Conservation (phyloP, 2,113 vertebrate species). For the Dermatemys mawii region DNA sequence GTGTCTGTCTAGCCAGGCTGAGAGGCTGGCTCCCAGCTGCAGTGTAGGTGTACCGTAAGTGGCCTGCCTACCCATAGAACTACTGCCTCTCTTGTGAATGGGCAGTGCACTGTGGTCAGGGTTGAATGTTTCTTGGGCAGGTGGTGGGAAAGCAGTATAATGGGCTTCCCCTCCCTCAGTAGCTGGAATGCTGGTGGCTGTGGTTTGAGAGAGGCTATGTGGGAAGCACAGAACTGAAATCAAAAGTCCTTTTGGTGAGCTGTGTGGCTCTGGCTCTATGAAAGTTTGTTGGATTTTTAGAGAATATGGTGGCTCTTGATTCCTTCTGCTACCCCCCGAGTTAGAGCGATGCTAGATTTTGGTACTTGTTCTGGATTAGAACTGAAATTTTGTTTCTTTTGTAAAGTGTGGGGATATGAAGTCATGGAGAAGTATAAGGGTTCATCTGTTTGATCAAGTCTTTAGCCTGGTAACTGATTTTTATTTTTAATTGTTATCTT, state of each 20-base stretch:
- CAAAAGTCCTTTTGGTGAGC: neutral
- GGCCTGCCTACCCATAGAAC: neutral
- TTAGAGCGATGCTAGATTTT: neutral
- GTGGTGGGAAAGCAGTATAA: neutral
- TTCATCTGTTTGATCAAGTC: neutral
- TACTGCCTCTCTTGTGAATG: neutral
- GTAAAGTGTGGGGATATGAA: neutral
- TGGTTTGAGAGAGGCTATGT: neutral
- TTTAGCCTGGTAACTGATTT: neutral
- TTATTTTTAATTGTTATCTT: neutral
- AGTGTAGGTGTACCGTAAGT: neutral
- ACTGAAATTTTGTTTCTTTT: neutral
- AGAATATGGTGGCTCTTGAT: neutral
- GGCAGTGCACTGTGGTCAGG: neutral
- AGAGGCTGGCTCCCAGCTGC: too few relatives aligned
- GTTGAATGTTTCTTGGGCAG: neutral
- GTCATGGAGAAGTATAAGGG: neutral
- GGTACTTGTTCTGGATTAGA: neutral
- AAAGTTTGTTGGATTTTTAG: neutral
- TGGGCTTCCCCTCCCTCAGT: neutral
- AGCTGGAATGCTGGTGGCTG: neutral
- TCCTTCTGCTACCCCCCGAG: neutral
- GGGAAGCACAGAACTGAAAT: neutral
- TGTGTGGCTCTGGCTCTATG: neutral
- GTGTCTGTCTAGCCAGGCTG: neutral